Conservation (phyloP, 2,888 invertebrate species). For the Sepioteuthis lessoniana region DNA sequence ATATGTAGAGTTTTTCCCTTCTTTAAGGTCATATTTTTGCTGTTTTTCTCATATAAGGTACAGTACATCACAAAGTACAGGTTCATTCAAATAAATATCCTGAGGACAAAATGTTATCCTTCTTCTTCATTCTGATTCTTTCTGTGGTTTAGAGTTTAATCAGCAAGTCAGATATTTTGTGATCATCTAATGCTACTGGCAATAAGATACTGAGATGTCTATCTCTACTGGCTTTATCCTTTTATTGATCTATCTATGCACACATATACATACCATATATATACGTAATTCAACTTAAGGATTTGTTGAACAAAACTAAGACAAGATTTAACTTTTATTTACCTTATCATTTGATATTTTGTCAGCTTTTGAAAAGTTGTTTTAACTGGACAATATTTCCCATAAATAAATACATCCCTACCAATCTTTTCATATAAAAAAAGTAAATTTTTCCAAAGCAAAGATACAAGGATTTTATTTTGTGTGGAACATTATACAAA, state of each 20-base stretch:
- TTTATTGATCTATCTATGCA: not conserved
- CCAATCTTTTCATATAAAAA: too few species aligned
- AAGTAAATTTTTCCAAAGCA: too few species aligned
- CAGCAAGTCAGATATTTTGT: not conserved
- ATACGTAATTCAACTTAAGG: too few species aligned
- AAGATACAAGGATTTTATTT: too few species aligned
- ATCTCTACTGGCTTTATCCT: not conserved
- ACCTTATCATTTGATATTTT: too few species aligned
- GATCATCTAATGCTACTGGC: conserved; percentile 5
- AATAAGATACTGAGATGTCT: not conserved
- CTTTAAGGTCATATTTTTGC: not conserved
- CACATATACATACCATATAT: too few species aligned
- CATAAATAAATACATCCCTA: too few species aligned
- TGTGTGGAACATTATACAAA: too few species aligned
- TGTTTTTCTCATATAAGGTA: not conserved
- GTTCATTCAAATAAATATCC: not conserved
- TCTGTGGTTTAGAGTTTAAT: not conserved
- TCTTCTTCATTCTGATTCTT: not conserved
- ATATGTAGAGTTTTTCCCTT: not conserved
- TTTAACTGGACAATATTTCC: too few species aligned
- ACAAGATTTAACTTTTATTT: too few species aligned
- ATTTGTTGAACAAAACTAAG: too few species aligned
- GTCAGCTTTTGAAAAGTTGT: too few species aligned
- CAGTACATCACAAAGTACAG: not conserved
- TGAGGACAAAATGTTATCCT: not conserved